A percentile compares a stretch with the other conserved stretches of the same genome.
These are phyloP conservation scores for Chesias legatella DNA, from an alignment of 2,888 invertebrate genomes.

Conservation along the genomic window DNA sequence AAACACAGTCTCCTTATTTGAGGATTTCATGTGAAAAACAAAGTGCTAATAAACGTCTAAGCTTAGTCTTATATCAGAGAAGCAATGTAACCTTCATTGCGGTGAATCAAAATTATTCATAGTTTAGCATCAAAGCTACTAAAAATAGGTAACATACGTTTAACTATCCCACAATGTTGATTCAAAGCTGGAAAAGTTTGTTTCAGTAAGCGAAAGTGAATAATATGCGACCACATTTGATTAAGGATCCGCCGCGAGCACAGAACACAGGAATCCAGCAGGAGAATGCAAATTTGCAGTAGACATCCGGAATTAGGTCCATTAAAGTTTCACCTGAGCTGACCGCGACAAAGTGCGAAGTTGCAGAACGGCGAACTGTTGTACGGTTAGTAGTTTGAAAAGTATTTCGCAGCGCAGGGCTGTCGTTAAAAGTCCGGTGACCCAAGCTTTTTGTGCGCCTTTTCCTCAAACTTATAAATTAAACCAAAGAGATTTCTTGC, in stretches of 20 bases:
- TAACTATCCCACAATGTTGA: too few species aligned
- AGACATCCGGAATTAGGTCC: constrained; percentile 2
- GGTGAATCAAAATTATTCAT: too few species aligned
- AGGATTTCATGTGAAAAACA: too few species aligned
- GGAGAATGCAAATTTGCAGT: background rate
- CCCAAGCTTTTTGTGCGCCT: background rate
- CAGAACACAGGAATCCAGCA: constrained; percentile 1
- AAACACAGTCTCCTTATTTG: too few species aligned
- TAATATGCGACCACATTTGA: constrained; percentile 12
- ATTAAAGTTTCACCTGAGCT: constrained; percentile 21
- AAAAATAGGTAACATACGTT: too few species aligned
- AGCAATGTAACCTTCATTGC: too few species aligned
- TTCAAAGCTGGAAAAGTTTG: too few species aligned
- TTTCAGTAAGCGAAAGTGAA: background rate
- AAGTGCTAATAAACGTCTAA: too few species aligned
- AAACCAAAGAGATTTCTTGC: too few species aligned
- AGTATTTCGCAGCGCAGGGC: constrained; percentile 5
- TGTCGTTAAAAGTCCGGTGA: background rate
- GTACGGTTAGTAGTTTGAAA: constrained; percentile 3
- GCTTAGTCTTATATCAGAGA: too few species aligned
- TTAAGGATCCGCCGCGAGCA: constrained; percentile 4
- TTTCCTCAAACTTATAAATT: too few species aligned
- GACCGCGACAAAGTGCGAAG: constrained; percentile 24
- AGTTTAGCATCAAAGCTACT: too few species aligned
- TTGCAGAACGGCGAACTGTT: constrained; percentile 16